A percentile compares a stretch with the other conserved stretches of the same genome.
Conservation (phyloP, 1,140 invertebrate genomes). For the Drosophila truncata region DNA sequence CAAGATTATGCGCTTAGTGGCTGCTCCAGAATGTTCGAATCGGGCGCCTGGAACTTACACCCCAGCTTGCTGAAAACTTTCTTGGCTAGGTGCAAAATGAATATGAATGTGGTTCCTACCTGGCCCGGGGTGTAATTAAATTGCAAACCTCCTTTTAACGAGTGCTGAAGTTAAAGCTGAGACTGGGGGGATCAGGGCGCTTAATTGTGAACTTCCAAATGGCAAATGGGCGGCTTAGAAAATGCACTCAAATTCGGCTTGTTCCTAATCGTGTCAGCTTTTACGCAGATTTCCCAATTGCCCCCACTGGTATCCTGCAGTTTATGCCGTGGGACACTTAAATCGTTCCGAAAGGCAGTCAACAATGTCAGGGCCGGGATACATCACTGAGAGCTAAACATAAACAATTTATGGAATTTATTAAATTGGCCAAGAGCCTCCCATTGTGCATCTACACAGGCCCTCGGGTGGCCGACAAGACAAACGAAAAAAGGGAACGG, state of each 20-base stretch:
- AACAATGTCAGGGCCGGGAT: slow-evolving; percentile 34
- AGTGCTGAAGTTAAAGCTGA: slow-evolving; percentile 1
- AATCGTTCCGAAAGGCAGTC: slow-evolving; percentile 5
- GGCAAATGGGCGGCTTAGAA: slow-evolving; percentile 25
- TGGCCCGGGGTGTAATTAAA: slow-evolving; percentile 71
- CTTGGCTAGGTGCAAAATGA: slow-evolving; percentile 61
- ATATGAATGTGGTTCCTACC: slow-evolving; percentile 46
- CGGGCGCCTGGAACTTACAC: slow-evolving; percentile 57
- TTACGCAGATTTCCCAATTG: slow-evolving; percentile 12
- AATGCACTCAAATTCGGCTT: not conserved
- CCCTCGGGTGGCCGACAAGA: slow-evolving; percentile 31
- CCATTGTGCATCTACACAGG: slow-evolving; percentile 33
- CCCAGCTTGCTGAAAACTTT: slow-evolving; percentile 58
- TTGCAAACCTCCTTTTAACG: slow-evolving; percentile 45
- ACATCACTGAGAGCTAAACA: slow-evolving; percentile 37
- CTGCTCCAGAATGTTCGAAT: slow-evolving; percentile 48
- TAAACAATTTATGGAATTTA: slow-evolving; percentile 79
- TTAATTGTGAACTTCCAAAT: slow-evolving; percentile 18
- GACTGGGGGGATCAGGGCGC: not conserved
- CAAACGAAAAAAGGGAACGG: slow-evolving; percentile 4
- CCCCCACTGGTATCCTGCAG: not conserved
- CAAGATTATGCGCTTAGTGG: slow-evolving; percentile 81
- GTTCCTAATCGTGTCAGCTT: not conserved
- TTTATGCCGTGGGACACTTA: not conserved
- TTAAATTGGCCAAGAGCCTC: slow-evolving; percentile 72